A percentile compares a stretch with the other conserved stretches of the same genome.
phyloP scores from a whole-genome alignment of 2,888 invertebrate genomes.

The Nephrotoma appendiculata region DNA sequence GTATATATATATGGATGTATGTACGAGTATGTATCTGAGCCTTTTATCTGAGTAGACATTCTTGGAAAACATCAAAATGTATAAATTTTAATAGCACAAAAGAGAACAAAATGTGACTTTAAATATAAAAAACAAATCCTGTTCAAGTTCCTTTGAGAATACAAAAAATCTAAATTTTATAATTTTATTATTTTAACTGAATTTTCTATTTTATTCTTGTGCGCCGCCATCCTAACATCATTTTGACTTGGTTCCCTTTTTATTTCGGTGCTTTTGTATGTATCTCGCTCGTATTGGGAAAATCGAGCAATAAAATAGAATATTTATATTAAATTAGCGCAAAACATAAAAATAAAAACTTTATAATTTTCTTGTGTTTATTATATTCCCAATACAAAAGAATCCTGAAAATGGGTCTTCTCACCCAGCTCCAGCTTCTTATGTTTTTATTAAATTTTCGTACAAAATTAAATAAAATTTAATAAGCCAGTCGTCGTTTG shows the following conservation, averaged over 20 bases:
- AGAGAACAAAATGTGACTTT: neutral
- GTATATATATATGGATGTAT: neutral
- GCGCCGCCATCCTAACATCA: neutral
- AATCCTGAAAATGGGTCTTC: neutral
- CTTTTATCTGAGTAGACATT: neutral
- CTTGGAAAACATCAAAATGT: neutral
- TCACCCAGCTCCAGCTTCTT: neutral
- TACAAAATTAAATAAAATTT: neutral
- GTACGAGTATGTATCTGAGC: neutral
- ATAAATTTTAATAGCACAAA: neutral
- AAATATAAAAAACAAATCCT: neutral
- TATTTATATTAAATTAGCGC: neutral
- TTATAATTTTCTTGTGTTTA: neutral
- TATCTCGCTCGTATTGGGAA: neutral
- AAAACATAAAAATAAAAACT: neutral
- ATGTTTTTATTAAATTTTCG: neutral
- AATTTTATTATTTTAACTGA: neutral
- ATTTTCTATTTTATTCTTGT: neutral
- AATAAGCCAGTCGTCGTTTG: neutral
- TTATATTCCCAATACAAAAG: neutral
- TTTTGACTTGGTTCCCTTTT: neutral
- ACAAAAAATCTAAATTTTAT: neutral
- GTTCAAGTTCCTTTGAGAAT: neutral
- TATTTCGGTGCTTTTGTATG: neutral
- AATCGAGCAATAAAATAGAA: neutral